Evolutionary conservation across 2,113 vertebrate genomes (phyloP).

Genomic region (Antechinus flavipes): DNA sequence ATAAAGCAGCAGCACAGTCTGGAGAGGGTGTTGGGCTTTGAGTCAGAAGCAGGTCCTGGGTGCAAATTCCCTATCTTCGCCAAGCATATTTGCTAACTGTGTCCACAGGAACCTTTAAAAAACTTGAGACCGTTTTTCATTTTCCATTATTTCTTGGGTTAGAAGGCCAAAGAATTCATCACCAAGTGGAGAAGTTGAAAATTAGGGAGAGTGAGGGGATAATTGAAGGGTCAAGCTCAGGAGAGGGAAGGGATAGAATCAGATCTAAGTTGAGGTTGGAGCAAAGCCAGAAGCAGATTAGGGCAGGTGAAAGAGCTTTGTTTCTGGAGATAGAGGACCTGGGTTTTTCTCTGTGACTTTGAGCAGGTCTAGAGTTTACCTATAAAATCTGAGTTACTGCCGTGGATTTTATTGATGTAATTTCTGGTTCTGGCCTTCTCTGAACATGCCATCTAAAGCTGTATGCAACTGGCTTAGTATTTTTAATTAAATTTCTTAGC

Average conservation of each 20-base stretch:
- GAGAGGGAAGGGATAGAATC: background rate
- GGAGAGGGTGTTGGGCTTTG: background rate
- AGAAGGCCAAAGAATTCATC: background rate
- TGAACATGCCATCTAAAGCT: background rate
- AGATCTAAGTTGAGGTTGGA: background rate
- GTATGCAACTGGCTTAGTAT: conserved; percentile 17
- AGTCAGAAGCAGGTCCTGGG: background rate
- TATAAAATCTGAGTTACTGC: background rate
- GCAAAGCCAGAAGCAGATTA: background rate
- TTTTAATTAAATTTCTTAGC: conserved; percentile 37
- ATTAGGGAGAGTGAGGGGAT: too few species aligned
- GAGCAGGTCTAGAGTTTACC: background rate
- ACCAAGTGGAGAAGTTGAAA: background rate
- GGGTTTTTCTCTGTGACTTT: background rate
- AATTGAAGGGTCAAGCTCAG: background rate
- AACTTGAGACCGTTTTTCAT: background rate
- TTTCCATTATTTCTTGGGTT: background rate
- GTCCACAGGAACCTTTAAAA: background rate
- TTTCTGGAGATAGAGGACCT: background rate
- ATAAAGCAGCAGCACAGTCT: background rate
- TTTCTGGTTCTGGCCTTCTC: background rate
- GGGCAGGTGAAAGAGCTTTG: background rate
- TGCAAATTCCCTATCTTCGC: too few species aligned
- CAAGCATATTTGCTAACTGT: too few species aligned
- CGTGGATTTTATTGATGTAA: background rate